Percentiles rank a stretch among this genome's conserved stretches.
Evolutionary conservation across 2,113 vertebrate genomes (phyloP).

Genomic region (Bucco capensis): DNA sequence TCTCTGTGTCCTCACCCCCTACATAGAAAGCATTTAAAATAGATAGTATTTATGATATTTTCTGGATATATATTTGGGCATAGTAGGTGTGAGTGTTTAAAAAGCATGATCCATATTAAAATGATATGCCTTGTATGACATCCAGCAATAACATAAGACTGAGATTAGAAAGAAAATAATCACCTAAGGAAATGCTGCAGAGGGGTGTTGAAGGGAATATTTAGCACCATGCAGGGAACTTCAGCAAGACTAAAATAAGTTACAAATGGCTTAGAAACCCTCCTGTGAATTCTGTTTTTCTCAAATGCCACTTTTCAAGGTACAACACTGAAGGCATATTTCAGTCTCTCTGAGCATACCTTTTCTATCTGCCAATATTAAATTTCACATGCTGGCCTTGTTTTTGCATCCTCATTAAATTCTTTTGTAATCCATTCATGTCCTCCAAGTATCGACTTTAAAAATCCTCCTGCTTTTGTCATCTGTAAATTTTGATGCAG

Average conservation of each 20-base stretch:
- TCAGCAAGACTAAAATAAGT: neutral
- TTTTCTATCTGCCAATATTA: neutral
- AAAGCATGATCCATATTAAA: conserved; percentile 14
- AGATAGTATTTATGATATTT: neutral
- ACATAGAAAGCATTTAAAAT: neutral
- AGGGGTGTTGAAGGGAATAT: neutral
- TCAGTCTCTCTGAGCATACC: neutral
- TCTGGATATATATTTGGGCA: neutral
- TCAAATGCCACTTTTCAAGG: neutral
- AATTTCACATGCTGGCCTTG: neutral
- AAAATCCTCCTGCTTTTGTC: neutral
- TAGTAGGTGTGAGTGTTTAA: neutral
- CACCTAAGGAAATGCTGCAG: neutral
- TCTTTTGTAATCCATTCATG: neutral
- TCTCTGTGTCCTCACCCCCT: neutral
- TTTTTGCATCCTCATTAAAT: neutral
- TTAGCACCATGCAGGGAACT: neutral
- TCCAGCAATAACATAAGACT: neutral
- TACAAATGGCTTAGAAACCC: neutral
- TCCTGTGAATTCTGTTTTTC: neutral
- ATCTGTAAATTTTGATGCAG: conserved; percentile 1
- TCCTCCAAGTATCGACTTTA: neutral
- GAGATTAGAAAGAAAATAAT: neutral
- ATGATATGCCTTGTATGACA: neutral
- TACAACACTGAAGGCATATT: neutral